Evolutionary conservation across 2,797 vertebrate genomes (phyloP), one percentile per base, ranked within the genome.

Genomic region (Lepus townsendii): DNA sequence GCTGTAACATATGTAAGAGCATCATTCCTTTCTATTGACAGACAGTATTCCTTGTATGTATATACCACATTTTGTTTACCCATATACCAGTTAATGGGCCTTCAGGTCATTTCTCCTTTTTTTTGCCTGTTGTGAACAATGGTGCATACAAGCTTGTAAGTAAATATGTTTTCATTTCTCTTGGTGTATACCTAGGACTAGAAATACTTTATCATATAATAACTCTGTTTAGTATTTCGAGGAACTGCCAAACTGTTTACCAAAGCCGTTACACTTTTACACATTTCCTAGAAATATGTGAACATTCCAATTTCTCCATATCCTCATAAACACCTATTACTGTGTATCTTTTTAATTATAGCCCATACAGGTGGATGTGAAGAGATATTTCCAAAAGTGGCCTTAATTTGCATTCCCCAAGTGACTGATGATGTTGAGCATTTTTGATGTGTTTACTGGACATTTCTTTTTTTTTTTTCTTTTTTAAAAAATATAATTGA

Each of bases 111-210:
- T 86, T 62, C 16, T 26, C 10, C 5, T 1, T 54, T 60, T 35
- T 26, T 50, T 80, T 60, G 1, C 2, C 26, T 78, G 0, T 68
- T 90, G 69, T 78, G 22, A 90, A 19, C 72, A 86, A 32, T 38
- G 52, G 24, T 80, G 54, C 42, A 17, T 80, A 20, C 50, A 83
- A 8, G 20, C 32, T 85, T 89, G 78, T 73, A 27, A 75, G 76
- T 73, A 20, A 4, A 26, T 52, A 4, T 86, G 19, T 78, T 92
- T 92, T 69, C n/a, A 30, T 68, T 94, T 90, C 57, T 83, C 57
- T 63, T 24, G 47, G 30, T 63, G 7, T 54, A 4, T 78, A 26
- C 35, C 60, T 76, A 66, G 20, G 11, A 60, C 6, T 90, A 16
- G 73, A 68, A 24, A 54, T 50, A 83, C 38, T 76, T 38, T 20